Evolutionary conservation across 2,797 vertebrate species (phyloP).

Genomic region (Labroides dimidiatus): DNA sequence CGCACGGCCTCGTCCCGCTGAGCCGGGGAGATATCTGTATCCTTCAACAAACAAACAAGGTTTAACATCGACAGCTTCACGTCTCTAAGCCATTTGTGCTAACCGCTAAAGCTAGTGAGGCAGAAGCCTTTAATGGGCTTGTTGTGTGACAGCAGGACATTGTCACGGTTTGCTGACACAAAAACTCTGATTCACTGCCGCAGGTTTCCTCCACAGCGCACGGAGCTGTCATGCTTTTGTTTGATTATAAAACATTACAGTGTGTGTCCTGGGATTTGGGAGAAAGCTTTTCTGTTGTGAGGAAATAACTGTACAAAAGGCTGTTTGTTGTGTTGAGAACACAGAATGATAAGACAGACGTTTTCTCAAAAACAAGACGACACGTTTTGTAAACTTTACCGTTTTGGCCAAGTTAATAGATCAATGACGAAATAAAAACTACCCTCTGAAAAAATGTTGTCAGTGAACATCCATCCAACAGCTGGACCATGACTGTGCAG

Average conservation of each 20-base stretch:
- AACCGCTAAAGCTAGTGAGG: neutral
- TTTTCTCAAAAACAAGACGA: neutral
- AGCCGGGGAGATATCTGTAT: slow-evolving; percentile 93
- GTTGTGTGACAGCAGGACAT: neutral
- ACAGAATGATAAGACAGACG: neutral
- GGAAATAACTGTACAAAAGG: neutral
- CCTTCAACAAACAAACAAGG: slow-evolving; percentile 75
- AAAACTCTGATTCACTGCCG: neutral
- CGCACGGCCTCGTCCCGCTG: slow-evolving; percentile 96
- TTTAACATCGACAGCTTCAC: neutral
- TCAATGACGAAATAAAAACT: neutral
- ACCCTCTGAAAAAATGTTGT: neutral
- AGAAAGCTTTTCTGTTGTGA: neutral
- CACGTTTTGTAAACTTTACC: neutral
- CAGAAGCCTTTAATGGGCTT: neutral
- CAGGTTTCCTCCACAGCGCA: neutral
- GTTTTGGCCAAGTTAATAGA: neutral
- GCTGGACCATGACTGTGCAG: neutral
- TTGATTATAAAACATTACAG: neutral
- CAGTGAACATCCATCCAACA: neutral
- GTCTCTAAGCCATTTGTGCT: neutral
- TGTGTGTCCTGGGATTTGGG: neutral
- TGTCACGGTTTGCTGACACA: neutral
- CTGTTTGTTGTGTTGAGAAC: neutral
- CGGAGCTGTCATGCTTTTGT: neutral